A percentile compares a stretch with the other conserved stretches of the same genome.
These are phyloP conservation scores for Scrobipalpa costella DNA, from an alignment of 2,888 invertebrate species.

Conservation along the genomic window DNA sequence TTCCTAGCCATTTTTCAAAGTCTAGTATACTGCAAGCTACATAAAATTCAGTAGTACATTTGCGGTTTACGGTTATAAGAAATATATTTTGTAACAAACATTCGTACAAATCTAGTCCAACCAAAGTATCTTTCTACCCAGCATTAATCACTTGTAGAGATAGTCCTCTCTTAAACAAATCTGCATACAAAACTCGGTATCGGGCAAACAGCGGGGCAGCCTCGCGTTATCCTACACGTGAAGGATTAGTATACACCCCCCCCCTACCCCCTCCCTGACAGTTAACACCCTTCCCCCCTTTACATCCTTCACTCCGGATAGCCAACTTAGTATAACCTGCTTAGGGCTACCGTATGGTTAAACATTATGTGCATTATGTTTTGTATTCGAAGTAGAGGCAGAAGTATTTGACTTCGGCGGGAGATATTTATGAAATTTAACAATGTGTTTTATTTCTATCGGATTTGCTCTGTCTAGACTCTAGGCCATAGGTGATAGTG, in stretches of 20 bases:
- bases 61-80: too few species aligned
- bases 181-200: constrained; percentile 9
- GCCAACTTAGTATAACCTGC: neutral
- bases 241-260: constrained; percentile 7
- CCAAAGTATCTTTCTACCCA: too few species aligned
- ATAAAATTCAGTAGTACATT: too few species aligned
- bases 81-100: too few species aligned
- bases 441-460: too few species aligned
- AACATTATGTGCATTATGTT: neutral
- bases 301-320: neutral
- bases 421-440: too few species aligned
- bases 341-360: neutral
- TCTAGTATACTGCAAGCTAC: too few species aligned
- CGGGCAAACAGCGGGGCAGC: constrained; percentile 1
- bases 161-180: constrained; percentile 3
- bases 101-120: too few species aligned
- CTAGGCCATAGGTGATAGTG: too few species aligned
- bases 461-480: too few species aligned
- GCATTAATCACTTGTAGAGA: constrained; percentile 6
- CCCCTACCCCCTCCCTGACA: neutral
- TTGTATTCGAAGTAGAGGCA: neutral
- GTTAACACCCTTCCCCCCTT: neutral
- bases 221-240: constrained; percentile 2
- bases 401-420: neutral
- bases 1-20: too few species aligned